phyloP scores from a whole-genome alignment of 2,888 invertebrate genomes.

The Dasypolia templi region DNA sequence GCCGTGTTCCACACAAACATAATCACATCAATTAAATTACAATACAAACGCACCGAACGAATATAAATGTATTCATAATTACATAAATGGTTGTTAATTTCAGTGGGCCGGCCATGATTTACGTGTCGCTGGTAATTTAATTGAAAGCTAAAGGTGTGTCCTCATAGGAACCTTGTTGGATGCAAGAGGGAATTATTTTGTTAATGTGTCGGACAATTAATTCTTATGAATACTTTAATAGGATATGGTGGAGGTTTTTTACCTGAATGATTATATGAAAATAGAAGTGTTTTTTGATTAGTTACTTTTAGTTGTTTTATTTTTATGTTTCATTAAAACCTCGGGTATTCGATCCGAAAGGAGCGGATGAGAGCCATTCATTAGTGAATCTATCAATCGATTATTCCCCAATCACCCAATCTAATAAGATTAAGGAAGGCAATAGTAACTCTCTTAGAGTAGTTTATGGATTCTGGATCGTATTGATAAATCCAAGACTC shows the following conservation, averaged over 20 bases:
- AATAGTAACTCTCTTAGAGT: background rate
- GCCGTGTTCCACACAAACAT: conserved; percentile 28
- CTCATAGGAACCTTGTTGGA: conserved; percentile 1
- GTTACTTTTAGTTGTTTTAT: background rate
- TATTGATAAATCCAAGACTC: too few species aligned
- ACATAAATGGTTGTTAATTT: conserved; percentile 63
- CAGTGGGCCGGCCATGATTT: conserved; percentile 63
- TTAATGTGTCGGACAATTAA: conserved; percentile 47
- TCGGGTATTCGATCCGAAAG: conserved; percentile 6
- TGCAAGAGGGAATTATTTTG: conserved; percentile 26
- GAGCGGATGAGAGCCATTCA: background rate
- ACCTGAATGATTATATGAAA: background rate
- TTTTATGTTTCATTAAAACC: conserved; percentile 18
- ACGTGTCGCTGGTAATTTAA: conserved; percentile 56
- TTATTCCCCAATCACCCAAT: background rate
- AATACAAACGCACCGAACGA: conserved; percentile 42
- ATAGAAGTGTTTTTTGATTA: conserved; percentile 20
- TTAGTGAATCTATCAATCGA: background rate
- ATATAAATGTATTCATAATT: conserved; percentile 62
- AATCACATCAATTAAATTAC: conserved; percentile 56
- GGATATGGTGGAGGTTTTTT: conserved; percentile 13
- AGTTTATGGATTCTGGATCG: too few species aligned
- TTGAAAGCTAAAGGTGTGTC: conserved; percentile 64
- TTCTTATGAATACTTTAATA: conserved; percentile 48
- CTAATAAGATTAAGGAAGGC: background rate